A percentile compares a stretch with the other conserved stretches of the same genome.
Conservation (phyloP, 1,140 invertebrate species). For the Oppia nitens region DNA sequence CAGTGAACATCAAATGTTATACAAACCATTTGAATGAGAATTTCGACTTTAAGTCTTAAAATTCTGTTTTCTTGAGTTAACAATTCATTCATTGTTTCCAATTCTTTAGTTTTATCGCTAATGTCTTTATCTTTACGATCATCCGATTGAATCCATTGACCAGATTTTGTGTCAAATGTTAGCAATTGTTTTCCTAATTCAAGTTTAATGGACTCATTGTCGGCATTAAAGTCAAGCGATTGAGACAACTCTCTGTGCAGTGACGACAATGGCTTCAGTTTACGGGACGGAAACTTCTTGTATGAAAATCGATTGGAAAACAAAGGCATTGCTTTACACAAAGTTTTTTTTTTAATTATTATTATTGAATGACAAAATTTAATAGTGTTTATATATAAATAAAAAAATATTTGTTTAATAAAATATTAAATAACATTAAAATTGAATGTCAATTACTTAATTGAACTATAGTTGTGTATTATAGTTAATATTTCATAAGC, state of each 20-base stretch:
- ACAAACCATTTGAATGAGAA: conserved; percentile 10
- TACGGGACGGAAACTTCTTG: conserved; percentile 3
- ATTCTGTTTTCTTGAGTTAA: conserved; percentile 8
- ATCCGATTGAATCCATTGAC: neutral
- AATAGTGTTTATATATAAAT: too few relatives aligned
- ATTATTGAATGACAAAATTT: too few relatives aligned
- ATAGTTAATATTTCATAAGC: too few relatives aligned
- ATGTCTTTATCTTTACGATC: neutral
- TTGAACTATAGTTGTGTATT: too few relatives aligned
- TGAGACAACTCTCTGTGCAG: neutral
- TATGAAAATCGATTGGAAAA: conserved; percentile 10
- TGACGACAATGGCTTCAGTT: neutral
- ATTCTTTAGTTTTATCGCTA: neutral
- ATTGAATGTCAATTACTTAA: too few relatives aligned
- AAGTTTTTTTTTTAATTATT: too few relatives aligned
- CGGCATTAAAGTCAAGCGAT: neutral
- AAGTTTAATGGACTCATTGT: neutral
- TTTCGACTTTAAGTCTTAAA: conserved; percentile 10
- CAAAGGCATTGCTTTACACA: too few relatives aligned
- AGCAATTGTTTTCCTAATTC: neutral
- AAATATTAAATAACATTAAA: too few relatives aligned
- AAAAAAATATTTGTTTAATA: too few relatives aligned
- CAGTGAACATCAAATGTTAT: too few relatives aligned
- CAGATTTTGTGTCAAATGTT: neutral
- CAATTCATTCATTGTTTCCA: neutral